Conservation (phyloP, 2,113 vertebrate species). For the Hyaena hyaena region DNA sequence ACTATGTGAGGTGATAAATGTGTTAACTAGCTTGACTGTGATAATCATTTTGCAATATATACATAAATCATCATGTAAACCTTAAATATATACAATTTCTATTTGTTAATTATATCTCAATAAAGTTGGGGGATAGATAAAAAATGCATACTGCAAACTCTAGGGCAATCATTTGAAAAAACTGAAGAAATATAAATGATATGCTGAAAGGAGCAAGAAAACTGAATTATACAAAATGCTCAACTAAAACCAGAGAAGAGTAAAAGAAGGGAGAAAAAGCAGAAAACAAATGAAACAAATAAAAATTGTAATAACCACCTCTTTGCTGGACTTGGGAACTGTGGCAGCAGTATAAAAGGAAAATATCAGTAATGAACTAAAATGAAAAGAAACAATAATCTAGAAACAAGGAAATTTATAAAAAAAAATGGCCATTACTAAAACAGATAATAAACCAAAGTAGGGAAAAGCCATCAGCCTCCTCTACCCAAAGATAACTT, state of each 20-base stretch:
- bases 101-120: not conserved
- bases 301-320: not conserved
- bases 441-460: not conserved
- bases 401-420: not conserved
- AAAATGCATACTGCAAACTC: not conserved
- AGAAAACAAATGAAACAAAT: not conserved
- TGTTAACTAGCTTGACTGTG: not conserved
- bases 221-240: not conserved
- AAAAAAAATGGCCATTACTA: not conserved
- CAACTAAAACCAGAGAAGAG: not conserved
- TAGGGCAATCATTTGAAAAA: not conserved
- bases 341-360: not conserved
- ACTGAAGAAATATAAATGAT: not conserved
- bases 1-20: not conserved
- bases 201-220: not conserved
- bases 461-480: not conserved
- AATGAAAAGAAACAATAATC: not conserved
- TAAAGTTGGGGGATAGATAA: not conserved
- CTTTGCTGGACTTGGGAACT: not conserved
- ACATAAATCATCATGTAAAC: not conserved
- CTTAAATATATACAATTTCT: not conserved
- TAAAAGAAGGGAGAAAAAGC: not conserved
- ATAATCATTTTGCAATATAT: not conserved
- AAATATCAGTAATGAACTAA: not conserved
- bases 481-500: not conserved